A percentile compares a stretch with the other conserved stretches of the same genome.
Conservation (phyloP, 2,797 vertebrate species). For the Chloroceryle inda region DNA sequence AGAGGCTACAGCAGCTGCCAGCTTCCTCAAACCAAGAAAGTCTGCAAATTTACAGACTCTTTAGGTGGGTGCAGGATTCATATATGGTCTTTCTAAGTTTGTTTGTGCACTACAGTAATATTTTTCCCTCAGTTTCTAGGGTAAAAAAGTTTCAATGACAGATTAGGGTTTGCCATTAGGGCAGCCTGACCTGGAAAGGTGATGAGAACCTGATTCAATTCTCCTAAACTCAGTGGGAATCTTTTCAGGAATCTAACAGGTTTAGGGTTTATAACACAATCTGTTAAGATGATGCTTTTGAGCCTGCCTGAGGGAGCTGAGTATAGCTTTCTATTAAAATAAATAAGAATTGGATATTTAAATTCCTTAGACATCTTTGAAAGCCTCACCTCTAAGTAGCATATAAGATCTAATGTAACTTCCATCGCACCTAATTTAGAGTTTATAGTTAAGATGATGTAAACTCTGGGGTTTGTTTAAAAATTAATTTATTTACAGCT, state of each 20-base stretch:
- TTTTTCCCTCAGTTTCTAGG: background rate
- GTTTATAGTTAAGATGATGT: slow-evolving; percentile 44
- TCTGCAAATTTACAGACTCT: background rate
- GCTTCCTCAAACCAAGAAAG: background rate
- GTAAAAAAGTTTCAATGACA: background rate
- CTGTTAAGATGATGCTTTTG: slow-evolving; percentile 32
- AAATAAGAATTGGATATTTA: slow-evolving; percentile 35
- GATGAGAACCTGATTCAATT: background rate
- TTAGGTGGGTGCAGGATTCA: background rate
- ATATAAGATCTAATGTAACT: slow-evolving; percentile 34
- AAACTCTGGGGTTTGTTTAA: slow-evolving; percentile 17
- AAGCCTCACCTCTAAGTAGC: slow-evolving; percentile 16
- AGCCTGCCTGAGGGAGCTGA: slow-evolving; percentile 38
- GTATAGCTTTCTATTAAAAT: slow-evolving; percentile 12
- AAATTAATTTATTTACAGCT: slow-evolving; percentile 51
- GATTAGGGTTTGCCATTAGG: background rate
- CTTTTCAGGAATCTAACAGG: background rate
- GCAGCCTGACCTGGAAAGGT: background rate
- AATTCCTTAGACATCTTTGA: slow-evolving; percentile 47
- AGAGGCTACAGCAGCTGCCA: background rate
- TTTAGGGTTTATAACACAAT: background rate
- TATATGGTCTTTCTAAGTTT: background rate
- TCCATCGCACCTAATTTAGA: slow-evolving; percentile 41
- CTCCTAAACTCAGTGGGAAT: slow-evolving; percentile 1
- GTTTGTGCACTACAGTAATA: background rate